Evolutionary conservation across 2,888 invertebrate species (phyloP), one percentile per base, ranked within the genome.

Genomic region (Phyto melanocephala): DNA sequence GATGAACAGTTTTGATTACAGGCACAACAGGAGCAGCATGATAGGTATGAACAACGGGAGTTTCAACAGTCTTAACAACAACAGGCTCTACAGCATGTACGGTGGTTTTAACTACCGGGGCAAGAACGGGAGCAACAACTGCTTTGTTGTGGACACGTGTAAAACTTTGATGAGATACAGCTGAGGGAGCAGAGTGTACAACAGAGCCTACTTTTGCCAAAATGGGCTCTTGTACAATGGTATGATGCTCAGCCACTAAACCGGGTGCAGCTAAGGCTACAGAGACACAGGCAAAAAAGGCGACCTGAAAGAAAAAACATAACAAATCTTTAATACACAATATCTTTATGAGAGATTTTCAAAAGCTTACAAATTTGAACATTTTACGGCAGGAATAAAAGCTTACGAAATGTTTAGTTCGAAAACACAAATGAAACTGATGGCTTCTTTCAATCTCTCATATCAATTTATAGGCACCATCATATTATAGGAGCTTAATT

Each of bases 111-210:
- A 89, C 87, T n/a, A 88, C 87, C 0, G 86, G 85, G 6, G 83
- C 70, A 1, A 84, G 52, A 71, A 85, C 75, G 4, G 81, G 84
- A 8, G 79, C n/a, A 20, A 84, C 85, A 1, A 92, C 91, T 17
- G 92, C 92, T 1, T 92, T 91, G 50, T 92, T 91, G 71, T 89
- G 92, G n/a, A 92, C 88, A 81, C 93, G 93, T 1, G 92, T 88
- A 33, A 93, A 92, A 67, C 93, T 92, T 86, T 93, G 93, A 78
- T 93, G 93, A 11, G 93, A 93, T 0, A 93, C 92, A 2, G 93
- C 90, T 7, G 88, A 83, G 17, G 83, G 92, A 86, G 92, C 92
- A 33, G 87, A 86, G 70, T 90, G 89, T 1, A 90, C 88, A 15
- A 88, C 86, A 28, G 86, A 84, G 40, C 89, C 90, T n/a, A 90